These are phyloP conservation scores for Gonatopus flavifemur DNA, from an alignment of 1,140 invertebrate species.

Conservation along the genomic window DNA sequence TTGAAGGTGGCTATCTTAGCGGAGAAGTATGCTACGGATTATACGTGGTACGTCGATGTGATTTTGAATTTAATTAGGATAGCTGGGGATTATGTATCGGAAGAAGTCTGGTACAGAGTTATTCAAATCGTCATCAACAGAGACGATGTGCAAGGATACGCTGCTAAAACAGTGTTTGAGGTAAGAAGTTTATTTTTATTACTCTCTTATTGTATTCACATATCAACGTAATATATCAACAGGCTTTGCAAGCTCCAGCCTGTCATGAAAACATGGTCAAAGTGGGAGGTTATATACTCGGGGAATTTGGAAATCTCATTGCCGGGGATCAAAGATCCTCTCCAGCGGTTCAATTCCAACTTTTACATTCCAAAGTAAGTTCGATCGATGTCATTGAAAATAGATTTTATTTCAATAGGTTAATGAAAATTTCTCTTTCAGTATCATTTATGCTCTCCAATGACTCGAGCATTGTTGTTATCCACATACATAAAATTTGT, in stretches of 20 bases:
- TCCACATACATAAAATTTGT: constrained; percentile 99
- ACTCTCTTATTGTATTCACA: background rate
- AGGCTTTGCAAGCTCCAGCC: constrained; percentile 94
- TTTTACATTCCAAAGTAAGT: constrained; percentile 89
- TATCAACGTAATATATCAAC: constrained; percentile 8
- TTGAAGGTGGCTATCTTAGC: constrained; percentile 99
- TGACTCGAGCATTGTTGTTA: constrained; percentile 92
- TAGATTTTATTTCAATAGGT: constrained; percentile 4
- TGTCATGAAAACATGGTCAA: constrained; percentile 99
- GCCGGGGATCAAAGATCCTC: constrained; percentile 97
- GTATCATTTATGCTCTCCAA: constrained; percentile 96
- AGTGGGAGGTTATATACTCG: constrained; percentile 98
- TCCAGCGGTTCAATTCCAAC: constrained; percentile 92
- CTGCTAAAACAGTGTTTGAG: constrained; percentile 99
- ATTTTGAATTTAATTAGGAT: constrained; percentile 99
- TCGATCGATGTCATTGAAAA: background rate
- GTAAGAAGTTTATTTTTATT: constrained; percentile 38
- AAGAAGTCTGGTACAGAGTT: constrained; percentile 98
- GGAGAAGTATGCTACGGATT: constrained; percentile 99
- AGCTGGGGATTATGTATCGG: constrained; percentile 98
- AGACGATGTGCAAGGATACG: constrained; percentile 99
- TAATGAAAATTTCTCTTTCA: constrained; percentile 42
- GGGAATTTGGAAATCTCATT: constrained; percentile 99
- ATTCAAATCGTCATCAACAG: constrained; percentile 99
- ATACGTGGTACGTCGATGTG: constrained; percentile 99